Percentiles rank a stretch among this genome's conserved stretches.
These are phyloP conservation scores for Proterorhinus semilunaris DNA, from an alignment of 2,113 vertebrate species.

Conservation along the genomic window DNA sequence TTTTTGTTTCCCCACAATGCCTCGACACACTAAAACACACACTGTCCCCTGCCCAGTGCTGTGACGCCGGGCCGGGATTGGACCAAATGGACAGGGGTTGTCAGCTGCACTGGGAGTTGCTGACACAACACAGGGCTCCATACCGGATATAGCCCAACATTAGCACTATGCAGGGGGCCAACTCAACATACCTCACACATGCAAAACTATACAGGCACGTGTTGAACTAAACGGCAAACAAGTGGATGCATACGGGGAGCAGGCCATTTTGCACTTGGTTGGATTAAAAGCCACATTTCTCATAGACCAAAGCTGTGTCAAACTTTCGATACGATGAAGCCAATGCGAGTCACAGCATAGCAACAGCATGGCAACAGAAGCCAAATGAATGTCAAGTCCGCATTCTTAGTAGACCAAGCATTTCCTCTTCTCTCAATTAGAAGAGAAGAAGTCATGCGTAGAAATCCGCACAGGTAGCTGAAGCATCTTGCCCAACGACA, in stretches of 20 bases:
- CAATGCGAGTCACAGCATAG: neutral
- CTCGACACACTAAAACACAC: constrained; percentile 10
- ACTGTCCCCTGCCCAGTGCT: constrained; percentile 39
- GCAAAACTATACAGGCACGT: constrained; percentile 17
- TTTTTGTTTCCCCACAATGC: constrained; percentile 16
- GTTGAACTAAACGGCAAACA: constrained; percentile 15
- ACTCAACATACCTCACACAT: constrained; percentile 28
- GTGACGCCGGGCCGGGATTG: constrained; percentile 41
- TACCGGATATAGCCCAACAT: constrained; percentile 43
- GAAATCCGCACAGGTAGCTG: no score
- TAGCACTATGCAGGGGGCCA: constrained; percentile 19
- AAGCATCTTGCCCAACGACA: no score
- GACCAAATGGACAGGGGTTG: constrained; percentile 54
- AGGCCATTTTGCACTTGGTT: neutral
- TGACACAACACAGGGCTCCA: constrained; percentile 62
- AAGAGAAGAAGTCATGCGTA: no score
- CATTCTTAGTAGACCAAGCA: no score
- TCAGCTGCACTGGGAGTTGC: constrained; percentile 56
- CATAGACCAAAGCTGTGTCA: neutral
- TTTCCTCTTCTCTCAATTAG: no score
- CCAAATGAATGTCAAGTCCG: neutral
- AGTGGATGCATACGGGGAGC: neutral
- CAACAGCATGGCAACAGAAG: neutral
- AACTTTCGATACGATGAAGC: neutral
- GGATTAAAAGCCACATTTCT: neutral